These are phyloP conservation scores for Hemibagrus guttatus DNA, from an alignment of 2,797 vertebrate species.

Conservation along the genomic window DNA sequence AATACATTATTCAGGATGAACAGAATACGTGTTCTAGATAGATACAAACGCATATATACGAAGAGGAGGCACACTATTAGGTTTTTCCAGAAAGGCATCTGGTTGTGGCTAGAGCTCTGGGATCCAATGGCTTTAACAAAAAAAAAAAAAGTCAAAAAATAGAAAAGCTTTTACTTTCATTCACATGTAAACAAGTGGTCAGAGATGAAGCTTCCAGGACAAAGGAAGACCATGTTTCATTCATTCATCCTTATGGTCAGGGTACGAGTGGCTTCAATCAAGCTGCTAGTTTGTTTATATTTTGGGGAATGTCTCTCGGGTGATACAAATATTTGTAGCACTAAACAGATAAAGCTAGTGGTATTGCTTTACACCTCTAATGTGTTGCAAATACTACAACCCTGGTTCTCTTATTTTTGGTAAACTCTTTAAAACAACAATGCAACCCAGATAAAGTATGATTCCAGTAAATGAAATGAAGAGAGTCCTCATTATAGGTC, in stretches of 20 bases:
- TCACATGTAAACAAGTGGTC: background rate
- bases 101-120: background rate
- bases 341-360: background rate
- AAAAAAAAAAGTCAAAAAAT: background rate
- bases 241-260: background rate
- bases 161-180: background rate
- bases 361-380: background rate
- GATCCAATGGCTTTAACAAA: background rate
- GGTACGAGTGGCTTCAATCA: background rate
- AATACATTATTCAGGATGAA: background rate
- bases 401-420: background rate
- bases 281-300: background rate
- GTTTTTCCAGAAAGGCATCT: background rate
- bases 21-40: background rate
- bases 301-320: background rate
- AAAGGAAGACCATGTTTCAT: background rate
- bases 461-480: background rate
- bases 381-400: background rate
- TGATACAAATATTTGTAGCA: background rate
- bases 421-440: background rate
- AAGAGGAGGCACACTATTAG: background rate
- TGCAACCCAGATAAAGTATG: background rate
- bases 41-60: background rate
- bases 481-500: background rate
- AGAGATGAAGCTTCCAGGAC: background rate